Evolutionary conservation across 2,797 vertebrate species (phyloP), one percentile per base, ranked within the genome.

Genomic region (Sphaeramia orbicularis): DNA sequence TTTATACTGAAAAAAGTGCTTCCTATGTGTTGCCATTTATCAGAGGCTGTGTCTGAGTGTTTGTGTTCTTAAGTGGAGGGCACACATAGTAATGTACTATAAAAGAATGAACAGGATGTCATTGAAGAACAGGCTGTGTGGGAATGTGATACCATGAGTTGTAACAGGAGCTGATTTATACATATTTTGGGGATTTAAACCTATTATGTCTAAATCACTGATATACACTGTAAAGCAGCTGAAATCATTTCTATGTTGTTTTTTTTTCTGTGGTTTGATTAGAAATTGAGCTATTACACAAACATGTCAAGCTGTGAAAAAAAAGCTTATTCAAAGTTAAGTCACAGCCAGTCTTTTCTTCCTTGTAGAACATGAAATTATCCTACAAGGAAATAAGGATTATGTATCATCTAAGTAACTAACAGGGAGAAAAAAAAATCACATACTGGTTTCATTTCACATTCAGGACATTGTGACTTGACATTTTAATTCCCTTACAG

Each of bases 21-120:
- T 15, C 0, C 3, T 15, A 30, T 40, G 6, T 36, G 3, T 49
- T 1, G 10, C 43, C 37, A 36, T 71, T 54, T 0, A 37, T 66
- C 44, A 65, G 57, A 37, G 10, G 41, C n/a, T 32, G 9, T 45
- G 24, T 38, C 50, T 30, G 40, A 60, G 41, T 15, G 12, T 64
- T 55, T 19, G 18, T 51, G 38, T 14, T 58, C 21, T 27, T 37
- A 42, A 55, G 60, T 35, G 43, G 27, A 64, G 2, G 16, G 16
- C 13, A n/a, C 30, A 30, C 32, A 35, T 10, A 35, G 32, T 27
- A 10, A 0, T 49, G 13, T 15, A 9, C 7, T n/a, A 1, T 42
- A 30, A 41, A 36, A 50, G 37, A 70, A 60, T 44, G 14, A 68
- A 64, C 43, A 68, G 53, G 30, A 58, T 55, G 19, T 60, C n/a